phyloP scores from a whole-genome alignment of 2,888 invertebrate genomes.

The Poecilobothrus nobilitatus region DNA sequence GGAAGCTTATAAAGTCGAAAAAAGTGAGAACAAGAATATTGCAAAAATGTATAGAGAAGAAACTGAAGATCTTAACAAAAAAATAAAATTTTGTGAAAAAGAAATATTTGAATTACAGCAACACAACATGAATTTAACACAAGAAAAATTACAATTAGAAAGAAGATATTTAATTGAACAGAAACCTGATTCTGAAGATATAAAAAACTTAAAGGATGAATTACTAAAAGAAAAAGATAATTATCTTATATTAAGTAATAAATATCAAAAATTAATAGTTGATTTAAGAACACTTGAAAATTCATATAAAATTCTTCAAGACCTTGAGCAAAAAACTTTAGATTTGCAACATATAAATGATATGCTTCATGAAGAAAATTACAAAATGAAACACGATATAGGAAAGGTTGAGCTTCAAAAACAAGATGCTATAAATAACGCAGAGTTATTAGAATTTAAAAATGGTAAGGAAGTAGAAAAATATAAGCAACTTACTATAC shows the following conservation, averaged over 20 bases:
- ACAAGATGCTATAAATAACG: background rate
- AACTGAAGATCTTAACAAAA: background rate
- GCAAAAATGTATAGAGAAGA: background rate
- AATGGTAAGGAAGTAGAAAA: constrained; percentile 24
- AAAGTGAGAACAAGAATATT: no score
- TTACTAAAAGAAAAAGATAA: background rate
- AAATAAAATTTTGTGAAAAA: background rate
- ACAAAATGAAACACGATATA: background rate
- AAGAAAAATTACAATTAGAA: background rate
- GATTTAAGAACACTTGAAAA: background rate
- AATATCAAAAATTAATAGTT: background rate
- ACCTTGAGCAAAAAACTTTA: background rate
- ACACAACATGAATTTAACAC: background rate
- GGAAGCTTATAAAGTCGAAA: no score
- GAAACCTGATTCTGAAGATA: background rate
- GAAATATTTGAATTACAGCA: background rate
- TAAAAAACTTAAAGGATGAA: background rate
- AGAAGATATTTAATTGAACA: background rate
- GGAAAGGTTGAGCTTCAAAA: background rate
- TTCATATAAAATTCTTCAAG: background rate
- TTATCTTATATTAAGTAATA: background rate
- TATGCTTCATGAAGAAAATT: background rate
- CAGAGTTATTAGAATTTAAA: background rate
- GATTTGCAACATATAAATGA: background rate
- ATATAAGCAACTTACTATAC: constrained; percentile 31